These are phyloP conservation scores for Anguilla japonica DNA, from an alignment of 2,113 vertebrate genomes.

Conservation along the genomic window DNA sequence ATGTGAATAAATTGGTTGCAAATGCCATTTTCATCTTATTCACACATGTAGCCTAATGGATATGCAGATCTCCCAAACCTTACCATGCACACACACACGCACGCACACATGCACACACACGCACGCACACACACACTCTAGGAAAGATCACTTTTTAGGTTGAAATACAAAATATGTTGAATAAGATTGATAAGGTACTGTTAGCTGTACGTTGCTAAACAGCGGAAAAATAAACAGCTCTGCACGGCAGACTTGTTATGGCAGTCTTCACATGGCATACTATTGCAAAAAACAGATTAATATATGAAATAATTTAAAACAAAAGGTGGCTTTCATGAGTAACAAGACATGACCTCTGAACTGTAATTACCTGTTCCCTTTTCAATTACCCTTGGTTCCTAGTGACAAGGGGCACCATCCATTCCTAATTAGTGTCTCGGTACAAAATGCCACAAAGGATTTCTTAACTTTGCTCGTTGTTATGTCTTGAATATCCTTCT, in stretches of 20 bases:
- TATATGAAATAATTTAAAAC: background rate
- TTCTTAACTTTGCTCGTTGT: background rate
- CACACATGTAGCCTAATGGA: background rate
- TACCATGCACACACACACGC: too few species aligned
- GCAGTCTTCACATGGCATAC: background rate
- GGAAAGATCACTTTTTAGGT: background rate
- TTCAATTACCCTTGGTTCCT: background rate
- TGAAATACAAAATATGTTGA: too few species aligned
- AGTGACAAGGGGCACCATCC: background rate
- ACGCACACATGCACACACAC: background rate
- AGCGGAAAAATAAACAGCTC: background rate
- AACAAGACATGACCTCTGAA: background rate
- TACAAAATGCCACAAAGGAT: background rate
- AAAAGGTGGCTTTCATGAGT: background rate
- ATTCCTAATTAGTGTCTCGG: constrained; percentile 7
- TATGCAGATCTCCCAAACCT: background rate
- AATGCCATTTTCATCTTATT: too few species aligned
- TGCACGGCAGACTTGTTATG: background rate
- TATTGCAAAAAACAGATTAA: background rate
- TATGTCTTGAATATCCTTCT: background rate
- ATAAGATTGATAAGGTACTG: too few species aligned
- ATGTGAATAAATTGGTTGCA: too few species aligned
- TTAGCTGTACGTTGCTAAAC: too few species aligned
- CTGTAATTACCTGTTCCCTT: background rate
- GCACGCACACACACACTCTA: background rate